Conservation (phyloP, 2,888 invertebrate genomes). For the Dynastes hyllus region DNA sequence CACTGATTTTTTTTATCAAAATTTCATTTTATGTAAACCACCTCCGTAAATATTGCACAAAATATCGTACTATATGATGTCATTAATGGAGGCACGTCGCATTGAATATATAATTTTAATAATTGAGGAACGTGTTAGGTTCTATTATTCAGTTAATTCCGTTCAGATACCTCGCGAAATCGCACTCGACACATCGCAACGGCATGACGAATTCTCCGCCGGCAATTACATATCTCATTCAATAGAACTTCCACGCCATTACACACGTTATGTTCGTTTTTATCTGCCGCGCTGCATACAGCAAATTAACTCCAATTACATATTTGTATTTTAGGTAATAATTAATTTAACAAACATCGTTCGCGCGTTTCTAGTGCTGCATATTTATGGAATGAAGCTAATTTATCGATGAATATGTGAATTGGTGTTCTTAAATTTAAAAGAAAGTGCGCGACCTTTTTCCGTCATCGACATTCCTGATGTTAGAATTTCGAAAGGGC, state of each 20-base stretch:
- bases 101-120: not conserved
- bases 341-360: not conserved
- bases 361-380: not conserved
- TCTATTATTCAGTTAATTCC: not conserved
- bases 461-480: slow-evolving; percentile 41
- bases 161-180: slow-evolving; percentile 1
- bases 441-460: slow-evolving; percentile 3
- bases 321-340: not conserved
- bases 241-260: slow-evolving; percentile 38
- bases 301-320: not conserved
- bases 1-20: not conserved
- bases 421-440: not conserved
- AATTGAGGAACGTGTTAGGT: not conserved
- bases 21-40: not conserved
- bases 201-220: slow-evolving; percentile 28
- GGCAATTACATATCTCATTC: slow-evolving; percentile 22
- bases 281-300: not conserved
- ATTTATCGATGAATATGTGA: slow-evolving; percentile 19
- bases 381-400: not conserved
- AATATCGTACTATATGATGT: not conserved
- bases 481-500: slow-evolving; percentile 65
- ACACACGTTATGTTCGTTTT: not conserved
- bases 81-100: not conserved
- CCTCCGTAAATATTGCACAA: slow-evolving; percentile 4
- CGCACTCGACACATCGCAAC: not conserved